Evolutionary conservation across 2,888 invertebrate species (phyloP).

Genomic region (Agrochola lychnidis): DNA sequence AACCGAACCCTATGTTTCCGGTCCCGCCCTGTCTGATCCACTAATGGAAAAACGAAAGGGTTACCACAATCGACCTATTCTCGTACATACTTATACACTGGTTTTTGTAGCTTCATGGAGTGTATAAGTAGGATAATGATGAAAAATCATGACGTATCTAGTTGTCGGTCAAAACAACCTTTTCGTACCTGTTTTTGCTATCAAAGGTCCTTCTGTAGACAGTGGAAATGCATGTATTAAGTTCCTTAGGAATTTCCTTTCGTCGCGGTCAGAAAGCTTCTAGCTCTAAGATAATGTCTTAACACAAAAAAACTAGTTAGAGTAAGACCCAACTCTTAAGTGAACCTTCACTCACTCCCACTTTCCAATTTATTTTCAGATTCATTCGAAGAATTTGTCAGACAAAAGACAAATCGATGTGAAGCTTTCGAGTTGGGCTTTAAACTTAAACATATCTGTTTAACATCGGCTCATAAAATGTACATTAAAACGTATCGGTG

Average conservation of each 20-base stretch:
- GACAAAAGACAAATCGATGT: constrained; percentile 41
- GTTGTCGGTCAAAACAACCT: not conserved
- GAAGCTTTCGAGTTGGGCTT: constrained; percentile 36
- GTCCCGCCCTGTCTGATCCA: constrained; percentile 80
- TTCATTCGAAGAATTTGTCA: constrained; percentile 34
- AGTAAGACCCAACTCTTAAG: not conserved
- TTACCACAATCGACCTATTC: constrained; percentile 69
- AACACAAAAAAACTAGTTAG: not conserved
- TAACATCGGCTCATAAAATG: constrained; percentile 61
- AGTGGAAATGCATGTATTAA: not conserved
- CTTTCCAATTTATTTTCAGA: constrained; percentile 43
- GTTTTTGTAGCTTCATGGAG: constrained; percentile 18
- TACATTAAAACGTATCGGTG: constrained; percentile 52
- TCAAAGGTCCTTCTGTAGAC: not conserved
- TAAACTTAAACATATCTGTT: constrained; percentile 53
- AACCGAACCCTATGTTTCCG: constrained; percentile 76
- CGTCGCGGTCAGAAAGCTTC: not conserved
- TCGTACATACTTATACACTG: constrained; percentile 46
- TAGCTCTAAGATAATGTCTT: no score
- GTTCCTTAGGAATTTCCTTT: not conserved
- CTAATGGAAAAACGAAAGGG: constrained; percentile 75
- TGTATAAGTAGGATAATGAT: constrained; percentile 15
- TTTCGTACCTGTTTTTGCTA: not conserved
- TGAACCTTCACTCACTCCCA: constrained; percentile 4
- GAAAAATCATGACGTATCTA: not conserved